Base-by-base conservation (phyloP, 2,113 vertebrate species). In the Physeter macrocephalus region DNA sequence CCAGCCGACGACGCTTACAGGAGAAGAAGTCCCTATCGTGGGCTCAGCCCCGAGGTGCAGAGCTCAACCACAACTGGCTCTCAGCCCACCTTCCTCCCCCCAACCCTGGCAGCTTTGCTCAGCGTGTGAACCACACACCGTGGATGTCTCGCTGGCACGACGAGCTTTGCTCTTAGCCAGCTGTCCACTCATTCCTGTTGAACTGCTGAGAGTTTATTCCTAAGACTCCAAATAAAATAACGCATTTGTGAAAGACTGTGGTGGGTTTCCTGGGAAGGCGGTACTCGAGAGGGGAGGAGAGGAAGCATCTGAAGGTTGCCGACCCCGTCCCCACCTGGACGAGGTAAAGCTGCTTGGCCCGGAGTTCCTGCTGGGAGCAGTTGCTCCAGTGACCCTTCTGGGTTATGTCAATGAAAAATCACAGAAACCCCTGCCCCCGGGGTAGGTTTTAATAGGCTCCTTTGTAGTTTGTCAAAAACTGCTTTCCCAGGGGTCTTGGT, bases 71-170 rank as follows among this genome's bases (percentile, higher is more conserved):
- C 74, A 0, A 2, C 31, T 6, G n/a, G 64, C 49, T 61, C 20
- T 9, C 3, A 2, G 25, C 2, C 91, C 59, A 29, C n/a, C 13
- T 34, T 29, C 80, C 31, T 71, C n/a, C 49, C 21, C 0, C 1
- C 20, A 3, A 21, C 54, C 34, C 69, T 17, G 69, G 46, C 27
- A 20, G 64, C 64, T 93, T 46, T 17, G 13, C 8, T 5, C 17
- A 8, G 67, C 11, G 75, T 62, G 49, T 23, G 75, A 54, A 9
- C 52, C 25, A 2, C 15, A 17, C 8, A 39, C 31, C 1, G 54
- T 15, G 25, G 21, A 6, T 0, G 1, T 62, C 66, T 54, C n/a
- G 43, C 52, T 27, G 29, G 66, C 9, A 8, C 0, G 1, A 5
- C 13, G 49, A 18, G 11, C 18, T 6, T 23, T 59, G 39, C 64